Evolutionary conservation across 2,113 vertebrate species (phyloP).

Genomic region (Limanda limanda): DNA sequence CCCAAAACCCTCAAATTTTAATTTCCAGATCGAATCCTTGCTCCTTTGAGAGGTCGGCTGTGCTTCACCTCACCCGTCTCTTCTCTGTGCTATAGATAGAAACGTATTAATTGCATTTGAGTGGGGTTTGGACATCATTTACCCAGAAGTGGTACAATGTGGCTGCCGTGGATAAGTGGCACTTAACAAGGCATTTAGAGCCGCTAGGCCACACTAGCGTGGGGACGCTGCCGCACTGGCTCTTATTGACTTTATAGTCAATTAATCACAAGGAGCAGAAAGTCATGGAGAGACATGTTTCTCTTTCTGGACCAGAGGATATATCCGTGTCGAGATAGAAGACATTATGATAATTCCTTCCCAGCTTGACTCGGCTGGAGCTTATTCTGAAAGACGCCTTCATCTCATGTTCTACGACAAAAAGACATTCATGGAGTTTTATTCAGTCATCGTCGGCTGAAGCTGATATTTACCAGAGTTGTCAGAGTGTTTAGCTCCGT

Average conservation of each 20-base stretch:
- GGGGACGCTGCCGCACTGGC: background rate
- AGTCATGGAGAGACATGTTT: background rate
- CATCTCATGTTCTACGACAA: background rate
- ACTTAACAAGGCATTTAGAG: background rate
- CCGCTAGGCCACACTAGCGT: background rate
- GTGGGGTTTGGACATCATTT: background rate
- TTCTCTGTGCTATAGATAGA: background rate
- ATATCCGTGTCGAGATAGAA: background rate
- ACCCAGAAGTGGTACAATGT: background rate
- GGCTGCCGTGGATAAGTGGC: background rate
- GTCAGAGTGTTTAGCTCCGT: background rate
- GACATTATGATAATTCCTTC: slow-evolving; percentile 12
- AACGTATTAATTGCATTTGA: background rate
- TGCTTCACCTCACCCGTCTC: too few species aligned
- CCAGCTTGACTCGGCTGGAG: slow-evolving; percentile 8
- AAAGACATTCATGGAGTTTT: too few species aligned
- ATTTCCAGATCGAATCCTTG: too few species aligned
- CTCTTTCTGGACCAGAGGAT: background rate
- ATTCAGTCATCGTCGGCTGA: too few species aligned
- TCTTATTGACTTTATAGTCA: background rate
- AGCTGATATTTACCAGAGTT: background rate
- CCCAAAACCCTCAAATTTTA: too few species aligned
- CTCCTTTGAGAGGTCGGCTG: too few species aligned
- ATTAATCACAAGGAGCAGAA: background rate
- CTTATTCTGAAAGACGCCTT: background rate